Evolutionary conservation across 2,113 vertebrate species (phyloP).

Genomic region (Xenopus borealis): DNA sequence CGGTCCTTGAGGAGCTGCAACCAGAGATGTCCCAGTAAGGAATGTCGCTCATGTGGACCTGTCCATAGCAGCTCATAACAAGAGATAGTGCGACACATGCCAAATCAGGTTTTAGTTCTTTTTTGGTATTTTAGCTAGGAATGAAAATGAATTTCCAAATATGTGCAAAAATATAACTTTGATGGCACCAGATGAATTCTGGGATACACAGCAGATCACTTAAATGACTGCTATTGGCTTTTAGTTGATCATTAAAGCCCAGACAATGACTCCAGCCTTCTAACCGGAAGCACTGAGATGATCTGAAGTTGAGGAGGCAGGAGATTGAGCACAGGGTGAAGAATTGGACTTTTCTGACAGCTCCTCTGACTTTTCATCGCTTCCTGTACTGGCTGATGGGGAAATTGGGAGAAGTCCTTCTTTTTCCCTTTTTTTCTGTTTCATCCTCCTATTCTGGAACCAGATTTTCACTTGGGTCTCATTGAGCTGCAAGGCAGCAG

Average conservation of each 20-base stretch:
- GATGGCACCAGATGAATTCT: slow-evolving; percentile 6
- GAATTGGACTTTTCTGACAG: slow-evolving; percentile 87
- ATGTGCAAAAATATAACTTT: slow-evolving; percentile 28
- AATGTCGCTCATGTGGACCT: not conserved
- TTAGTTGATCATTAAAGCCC: not conserved
- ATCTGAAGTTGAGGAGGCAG: slow-evolving; percentile 77
- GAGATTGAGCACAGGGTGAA: slow-evolving; percentile 83
- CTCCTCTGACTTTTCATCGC: slow-evolving; percentile 83
- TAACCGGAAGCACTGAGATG: slow-evolving; percentile 79
- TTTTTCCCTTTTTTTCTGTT: slow-evolving; percentile 97
- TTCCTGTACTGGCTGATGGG: slow-evolving; percentile 68
- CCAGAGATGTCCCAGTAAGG: slow-evolving; percentile 1
- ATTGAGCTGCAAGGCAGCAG: slow-evolving; percentile 90
- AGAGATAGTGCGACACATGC: not conserved
- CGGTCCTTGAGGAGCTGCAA: slow-evolving; percentile 55
- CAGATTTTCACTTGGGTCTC: slow-evolving; percentile 99
- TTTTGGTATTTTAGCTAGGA: slow-evolving; percentile 11
- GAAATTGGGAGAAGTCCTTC: slow-evolving; percentile 84
- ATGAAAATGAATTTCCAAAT: not conserved
- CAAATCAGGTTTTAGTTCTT: not conserved
- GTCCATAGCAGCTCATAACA: slow-evolving; percentile 21
- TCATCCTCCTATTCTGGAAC: slow-evolving; percentile 98
- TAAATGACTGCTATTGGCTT: not conserved
- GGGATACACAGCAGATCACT: not conserved
- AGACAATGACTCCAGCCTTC: slow-evolving; percentile 39